phyloP scores from a whole-genome alignment of 2,888 invertebrate species.

The Proisotoma minuta region DNA sequence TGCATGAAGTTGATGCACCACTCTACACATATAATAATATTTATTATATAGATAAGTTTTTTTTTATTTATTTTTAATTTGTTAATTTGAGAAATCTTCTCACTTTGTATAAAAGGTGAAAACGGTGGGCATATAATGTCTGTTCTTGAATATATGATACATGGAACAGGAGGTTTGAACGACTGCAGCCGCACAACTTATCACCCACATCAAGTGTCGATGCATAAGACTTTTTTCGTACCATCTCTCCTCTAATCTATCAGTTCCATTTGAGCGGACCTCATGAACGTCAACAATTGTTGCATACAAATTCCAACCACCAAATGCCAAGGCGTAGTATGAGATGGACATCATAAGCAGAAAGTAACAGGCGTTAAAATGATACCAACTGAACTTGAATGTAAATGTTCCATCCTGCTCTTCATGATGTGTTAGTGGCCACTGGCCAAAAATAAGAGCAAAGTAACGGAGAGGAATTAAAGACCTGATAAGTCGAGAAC shows the following conservation, averaged over 20 bases:
- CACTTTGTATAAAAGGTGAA: slow-evolving; percentile 6
- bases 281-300: not conserved
- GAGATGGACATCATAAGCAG: not conserved
- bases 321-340: not conserved
- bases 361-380: not conserved
- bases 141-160: not conserved
- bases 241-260: not conserved
- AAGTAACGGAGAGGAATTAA: not conserved
- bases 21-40: slow-evolving; percentile 22
- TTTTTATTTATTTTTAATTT: not conserved
- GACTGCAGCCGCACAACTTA: not conserved
- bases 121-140: slow-evolving; percentile 5
- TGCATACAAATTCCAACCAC: not conserved
- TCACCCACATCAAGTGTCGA: slow-evolving; percentile 1
- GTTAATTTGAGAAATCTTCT: slow-evolving; percentile 8
- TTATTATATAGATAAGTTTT: too few species aligned
- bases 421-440: not conserved
- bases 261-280: not conserved
- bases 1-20: slow-evolving; percentile 33
- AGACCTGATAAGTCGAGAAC: not conserved
- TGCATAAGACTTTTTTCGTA: not conserved
- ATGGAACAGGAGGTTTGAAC: not conserved
- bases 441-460: not conserved
- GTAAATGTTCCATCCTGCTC: not conserved
- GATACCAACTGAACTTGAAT: not conserved